Evolutionary conservation across 2,888 invertebrate species (phyloP), one percentile per base, ranked within the genome.

Genomic region (Melipona beecheii): DNA sequence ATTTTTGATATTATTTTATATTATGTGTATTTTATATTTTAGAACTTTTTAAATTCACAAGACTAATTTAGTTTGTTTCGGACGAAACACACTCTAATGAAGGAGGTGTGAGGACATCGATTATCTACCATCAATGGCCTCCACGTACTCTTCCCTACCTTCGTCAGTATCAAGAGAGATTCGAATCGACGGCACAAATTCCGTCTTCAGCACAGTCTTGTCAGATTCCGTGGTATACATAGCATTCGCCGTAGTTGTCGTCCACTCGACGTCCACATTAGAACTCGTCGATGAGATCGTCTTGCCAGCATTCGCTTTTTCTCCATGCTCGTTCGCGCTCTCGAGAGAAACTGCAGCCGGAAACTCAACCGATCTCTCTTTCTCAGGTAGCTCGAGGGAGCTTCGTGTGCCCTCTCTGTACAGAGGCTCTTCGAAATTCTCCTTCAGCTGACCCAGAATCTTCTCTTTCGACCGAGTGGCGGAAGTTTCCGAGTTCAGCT

Each of bases 181-280:
- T 65, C 94, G 93, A 4, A 94, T 83, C 4, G 95, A 93, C 11
- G 94, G 94, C n/a, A 95, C 91, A 6, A 95, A 90, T 87, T 95
- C 94, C 0, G 94, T 94, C 68, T 93, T 90, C 5, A 93, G 90
- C 13, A 90, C 72, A 11, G 87, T 89, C 70, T 86, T 88, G n/a
- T 13, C 64, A 0, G 78, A 24, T 36, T 80, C 81, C 3, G 85
- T 81, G 2, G 77, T 77, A 0, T 50, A 58, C 13, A 27, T 66
- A 2, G 66, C 56, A 11, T 3, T 13, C 11, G 78, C 64, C 6
- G 62, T 70, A 2, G 73, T 80, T 4, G 70, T 60, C 6, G 43
- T 24, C 2, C 49, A 64, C 19, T 50, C 13, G 4, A 60, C 27
- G 15, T n/a, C 21, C 1, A 17, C 2, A 21, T 24, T 17, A 15